Evolutionary conservation across 2,797 vertebrate genomes (phyloP), one percentile per base, ranked within the genome.

Genomic region (Epinephelus coioides): DNA sequence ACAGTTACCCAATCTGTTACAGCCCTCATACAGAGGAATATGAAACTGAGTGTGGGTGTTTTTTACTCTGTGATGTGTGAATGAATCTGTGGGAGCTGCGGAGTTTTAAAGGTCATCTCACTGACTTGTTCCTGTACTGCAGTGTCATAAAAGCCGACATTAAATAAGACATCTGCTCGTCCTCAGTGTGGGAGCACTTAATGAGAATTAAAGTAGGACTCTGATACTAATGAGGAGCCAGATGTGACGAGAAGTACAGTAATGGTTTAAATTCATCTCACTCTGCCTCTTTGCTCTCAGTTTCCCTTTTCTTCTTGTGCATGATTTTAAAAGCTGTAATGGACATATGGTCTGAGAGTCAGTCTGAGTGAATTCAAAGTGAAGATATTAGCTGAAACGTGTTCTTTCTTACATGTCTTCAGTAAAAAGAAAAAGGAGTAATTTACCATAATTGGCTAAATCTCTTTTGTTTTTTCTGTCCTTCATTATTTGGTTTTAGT

Each of bases 161-260:
- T 66, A 27, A 70, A 50, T 4, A 10, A 67, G 44, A 38, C 55
- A 43, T 49, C 43, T 62, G 69, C 80, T 66, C 10, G 3, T 43
- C 34, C 51, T 62, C 7, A 19, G 54, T n/a, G 67, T n/a, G 47
- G n/a, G 38, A 18, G 18, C 19, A 65, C 50, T 50, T 43, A 55
- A 30, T 75, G 63, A 71, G 9, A 27, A n/a, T 69, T 6, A 54
- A 60, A 65, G 5, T 11, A 6, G 43, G 17, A 69, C 44, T 53
- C 21, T 40, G 17, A 57, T 23, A 11, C 8, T 55, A 72, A 78
- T 54, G 56, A 63, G 51, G 59, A 67, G 21, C 50, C 74, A 71
- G 12, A 50, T 55, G 44, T 38, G 73, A 75, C 2, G 9, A 53
- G 23, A 38, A 21, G 15, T 23, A 40, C 23, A 50, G 54, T 18